A percentile compares a stretch with the other conserved stretches of the same genome.
Evolutionary conservation across 2,888 invertebrate genomes (phyloP).

Genomic region (Cosmopolites sordidus): DNA sequence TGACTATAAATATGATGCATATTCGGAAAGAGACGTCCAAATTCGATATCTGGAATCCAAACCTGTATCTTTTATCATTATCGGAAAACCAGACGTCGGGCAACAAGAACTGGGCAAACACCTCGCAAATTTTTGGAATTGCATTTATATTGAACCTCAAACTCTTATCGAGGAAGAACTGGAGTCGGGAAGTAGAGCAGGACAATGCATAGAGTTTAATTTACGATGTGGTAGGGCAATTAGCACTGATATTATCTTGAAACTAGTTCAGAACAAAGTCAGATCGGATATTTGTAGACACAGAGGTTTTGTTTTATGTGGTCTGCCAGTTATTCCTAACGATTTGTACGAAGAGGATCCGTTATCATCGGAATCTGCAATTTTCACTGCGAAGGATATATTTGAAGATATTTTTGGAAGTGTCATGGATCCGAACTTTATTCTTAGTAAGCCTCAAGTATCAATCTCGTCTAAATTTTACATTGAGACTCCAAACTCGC

Average conservation of each 20-base stretch:
- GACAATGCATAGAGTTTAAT: slow-evolving; percentile 57
- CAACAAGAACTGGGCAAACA: slow-evolving; percentile 53
- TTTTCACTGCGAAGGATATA: slow-evolving; percentile 45
- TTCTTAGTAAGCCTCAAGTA: slow-evolving; percentile 28
- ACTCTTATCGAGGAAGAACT: slow-evolving; percentile 57
- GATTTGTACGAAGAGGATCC: slow-evolving; percentile 44
- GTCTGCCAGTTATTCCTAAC: slow-evolving; percentile 59
- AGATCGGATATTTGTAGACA: slow-evolving; percentile 52
- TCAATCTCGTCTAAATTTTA: slow-evolving; percentile 29
- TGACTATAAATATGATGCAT: slow-evolving; percentile 39
- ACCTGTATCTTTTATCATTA: slow-evolving; percentile 57
- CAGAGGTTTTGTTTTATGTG: slow-evolving; percentile 63
- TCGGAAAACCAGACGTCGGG: slow-evolving; percentile 58
- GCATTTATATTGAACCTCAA: slow-evolving; percentile 57
- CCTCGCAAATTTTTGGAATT: slow-evolving; percentile 55
- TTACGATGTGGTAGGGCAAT: slow-evolving; percentile 53
- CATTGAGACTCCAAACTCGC: slow-evolving; percentile 4
- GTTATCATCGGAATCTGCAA: slow-evolving; percentile 43
- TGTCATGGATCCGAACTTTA: slow-evolving; percentile 29
- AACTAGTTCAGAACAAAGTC: slow-evolving; percentile 53
- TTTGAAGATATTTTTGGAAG: slow-evolving; percentile 43
- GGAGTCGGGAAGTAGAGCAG: slow-evolving; percentile 52
- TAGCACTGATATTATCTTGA: slow-evolving; percentile 51
- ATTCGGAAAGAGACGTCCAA: slow-evolving; percentile 55
- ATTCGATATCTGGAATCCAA: slow-evolving; percentile 49